Conservation (phyloP, 2,113 vertebrate genomes). For the Jaculus jaculus region DNA sequence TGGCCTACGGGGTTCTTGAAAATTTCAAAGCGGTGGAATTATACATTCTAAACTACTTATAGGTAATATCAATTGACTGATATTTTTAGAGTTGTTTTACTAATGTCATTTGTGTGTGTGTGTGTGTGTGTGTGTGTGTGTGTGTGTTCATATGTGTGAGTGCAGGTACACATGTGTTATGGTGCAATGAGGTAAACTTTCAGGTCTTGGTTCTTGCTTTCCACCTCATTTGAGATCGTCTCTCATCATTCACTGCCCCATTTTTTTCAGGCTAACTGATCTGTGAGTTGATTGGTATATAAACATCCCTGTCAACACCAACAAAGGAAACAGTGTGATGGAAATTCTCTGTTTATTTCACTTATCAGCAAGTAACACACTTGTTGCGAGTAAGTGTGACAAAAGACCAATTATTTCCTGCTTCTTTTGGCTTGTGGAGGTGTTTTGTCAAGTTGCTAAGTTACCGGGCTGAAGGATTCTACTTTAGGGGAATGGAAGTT, state of each 20-base stretch:
- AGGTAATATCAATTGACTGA: neutral
- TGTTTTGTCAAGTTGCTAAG: slow-evolving; percentile 81
- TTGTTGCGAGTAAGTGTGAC: slow-evolving; percentile 74
- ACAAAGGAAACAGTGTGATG: slow-evolving; percentile 39
- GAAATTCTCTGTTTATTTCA: slow-evolving; percentile 68
- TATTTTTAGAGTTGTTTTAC: neutral
- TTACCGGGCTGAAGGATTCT: slow-evolving; percentile 74
- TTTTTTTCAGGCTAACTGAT: no score
- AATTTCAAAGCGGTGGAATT: neutral
- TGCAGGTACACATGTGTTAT: no score
- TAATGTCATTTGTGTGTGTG: no score
- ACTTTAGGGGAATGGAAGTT: slow-evolving; percentile 68
- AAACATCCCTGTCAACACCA: slow-evolving; percentile 72
- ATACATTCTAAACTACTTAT: neutral
- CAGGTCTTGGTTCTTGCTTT: no score
- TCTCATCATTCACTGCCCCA: no score
- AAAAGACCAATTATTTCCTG: slow-evolving; percentile 72
- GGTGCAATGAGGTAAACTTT: no score
- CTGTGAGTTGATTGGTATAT: slow-evolving; percentile 66
- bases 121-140: no score
- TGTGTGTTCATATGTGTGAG: no score
- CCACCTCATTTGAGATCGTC: no score
- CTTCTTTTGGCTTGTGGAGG: slow-evolving; percentile 63
- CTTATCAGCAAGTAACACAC: slow-evolving; percentile 82
- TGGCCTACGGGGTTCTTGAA: neutral